Evolutionary conservation across 1,140 invertebrate species (phyloP).

Genomic region (Drosophila sturtevanti): DNA sequence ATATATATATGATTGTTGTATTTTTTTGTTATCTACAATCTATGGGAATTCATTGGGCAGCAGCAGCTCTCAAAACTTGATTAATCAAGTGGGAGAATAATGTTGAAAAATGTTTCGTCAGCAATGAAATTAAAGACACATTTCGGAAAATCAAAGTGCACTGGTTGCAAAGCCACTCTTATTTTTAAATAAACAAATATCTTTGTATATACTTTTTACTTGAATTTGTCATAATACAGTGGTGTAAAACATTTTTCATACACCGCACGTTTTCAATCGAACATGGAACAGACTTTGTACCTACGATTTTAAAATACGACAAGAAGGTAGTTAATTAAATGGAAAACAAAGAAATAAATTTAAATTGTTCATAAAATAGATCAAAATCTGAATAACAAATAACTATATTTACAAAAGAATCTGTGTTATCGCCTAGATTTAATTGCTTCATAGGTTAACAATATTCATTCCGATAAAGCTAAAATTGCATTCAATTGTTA

Average conservation of each 20-base stretch:
- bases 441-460: no score
- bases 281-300: no score
- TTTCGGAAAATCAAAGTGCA: slow-evolving; percentile 44
- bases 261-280: neutral
- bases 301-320: no score
- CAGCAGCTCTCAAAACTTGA: neutral
- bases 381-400: no score
- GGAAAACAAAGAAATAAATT: no score
- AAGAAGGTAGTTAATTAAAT: no score
- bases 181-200: neutral
- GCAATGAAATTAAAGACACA: neutral
- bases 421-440: no score
- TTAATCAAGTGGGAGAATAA: slow-evolving; percentile 2
- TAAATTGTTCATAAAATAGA: no score
- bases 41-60: neutral
- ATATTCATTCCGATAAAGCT: no score
- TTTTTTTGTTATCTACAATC: slow-evolving; percentile 8
- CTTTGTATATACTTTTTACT: no score
- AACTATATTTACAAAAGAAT: no score
- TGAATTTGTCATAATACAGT: neutral
- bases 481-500: no score
- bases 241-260: neutral
- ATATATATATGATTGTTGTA: neutral
- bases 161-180: neutral
- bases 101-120: slow-evolving; percentile 10